phyloP scores from a whole-genome alignment of 2,113 vertebrate genomes.

The Balaeniceps rex region DNA sequence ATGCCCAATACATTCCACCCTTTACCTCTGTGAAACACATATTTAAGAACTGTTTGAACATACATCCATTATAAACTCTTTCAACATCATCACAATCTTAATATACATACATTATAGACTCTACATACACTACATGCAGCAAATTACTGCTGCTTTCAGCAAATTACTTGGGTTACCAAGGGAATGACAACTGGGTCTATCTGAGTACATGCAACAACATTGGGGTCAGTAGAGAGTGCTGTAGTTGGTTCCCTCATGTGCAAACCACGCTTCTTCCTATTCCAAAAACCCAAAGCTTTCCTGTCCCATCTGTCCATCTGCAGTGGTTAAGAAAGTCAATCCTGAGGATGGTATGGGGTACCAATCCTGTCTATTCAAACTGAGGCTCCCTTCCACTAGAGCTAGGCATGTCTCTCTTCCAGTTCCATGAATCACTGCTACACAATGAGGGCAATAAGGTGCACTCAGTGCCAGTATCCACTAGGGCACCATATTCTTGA shows the following conservation, averaged over 20 bases:
- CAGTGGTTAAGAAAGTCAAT: background rate
- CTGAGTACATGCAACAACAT: background rate
- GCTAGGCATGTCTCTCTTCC: background rate
- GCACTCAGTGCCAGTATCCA: background rate
- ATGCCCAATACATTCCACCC: background rate
- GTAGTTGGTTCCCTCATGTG: background rate
- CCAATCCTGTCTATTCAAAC: background rate
- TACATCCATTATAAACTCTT: background rate
- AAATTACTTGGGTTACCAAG: background rate
- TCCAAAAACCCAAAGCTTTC: background rate
- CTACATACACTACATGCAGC: background rate
- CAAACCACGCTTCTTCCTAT: background rate
- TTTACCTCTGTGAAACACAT: background rate
- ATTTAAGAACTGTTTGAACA: background rate
- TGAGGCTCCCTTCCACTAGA: background rate
- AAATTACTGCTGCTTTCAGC: background rate
- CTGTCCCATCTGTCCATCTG: background rate
- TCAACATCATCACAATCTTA: background rate
- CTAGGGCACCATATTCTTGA: background rate
- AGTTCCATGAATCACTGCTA: background rate
- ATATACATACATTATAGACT: background rate
- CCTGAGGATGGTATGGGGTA: background rate
- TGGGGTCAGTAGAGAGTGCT: background rate
- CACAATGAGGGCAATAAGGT: background rate
- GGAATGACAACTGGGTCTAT: background rate